These are phyloP conservation scores for Galaxea fascicularis DNA, from an alignment of 92 coral and sea anemone genomes.

Conservation along the genomic window DNA sequence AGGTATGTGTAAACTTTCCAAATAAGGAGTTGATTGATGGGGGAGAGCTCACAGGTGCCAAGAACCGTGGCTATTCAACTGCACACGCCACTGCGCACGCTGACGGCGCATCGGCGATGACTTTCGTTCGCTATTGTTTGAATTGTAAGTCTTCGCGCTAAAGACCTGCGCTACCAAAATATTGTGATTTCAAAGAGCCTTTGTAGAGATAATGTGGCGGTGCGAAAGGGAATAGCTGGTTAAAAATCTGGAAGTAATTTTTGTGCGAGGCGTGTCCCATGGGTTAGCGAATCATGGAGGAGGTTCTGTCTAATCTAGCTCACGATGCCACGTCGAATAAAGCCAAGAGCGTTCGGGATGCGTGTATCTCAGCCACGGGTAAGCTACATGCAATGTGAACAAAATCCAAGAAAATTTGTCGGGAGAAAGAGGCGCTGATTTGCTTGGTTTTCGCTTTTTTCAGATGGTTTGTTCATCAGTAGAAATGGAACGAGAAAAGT, in stretches of 20 bases:
- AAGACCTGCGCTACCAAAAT: constrained; percentile 56
- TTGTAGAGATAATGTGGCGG: constrained; percentile 17
- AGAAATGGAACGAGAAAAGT: constrained; percentile 85
- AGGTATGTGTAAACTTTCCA: constrained; percentile 59
- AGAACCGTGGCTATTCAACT: constrained; percentile 71
- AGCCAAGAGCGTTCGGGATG: constrained; percentile 88
- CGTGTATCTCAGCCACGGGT: constrained; percentile 97
- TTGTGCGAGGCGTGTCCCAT: constrained; percentile 21
- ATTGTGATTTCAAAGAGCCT: constrained; percentile 46
- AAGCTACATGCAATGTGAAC: constrained; percentile 46
- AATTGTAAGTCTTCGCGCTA: constrained; percentile 55
- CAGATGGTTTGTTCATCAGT: constrained; percentile 88
- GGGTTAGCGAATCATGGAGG: constrained; percentile 86
- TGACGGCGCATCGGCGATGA: constrained; percentile 74
- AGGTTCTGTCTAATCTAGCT: constrained; percentile 79
- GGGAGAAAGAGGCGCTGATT: neutral
- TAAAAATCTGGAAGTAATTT: constrained; percentile 1
- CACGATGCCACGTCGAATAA: constrained; percentile 99
- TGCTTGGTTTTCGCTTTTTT: constrained; percentile 25
- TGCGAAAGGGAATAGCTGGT: constrained; percentile 4
- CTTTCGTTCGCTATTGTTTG: constrained; percentile 66
- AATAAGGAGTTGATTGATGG: constrained; percentile 75
- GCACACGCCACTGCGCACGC: constrained; percentile 79
- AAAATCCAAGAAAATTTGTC: neutral
- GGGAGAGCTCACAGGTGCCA: constrained; percentile 70